phyloP scores from a whole-genome alignment of 2,113 vertebrate species.

The Manacus vitellinus region DNA sequence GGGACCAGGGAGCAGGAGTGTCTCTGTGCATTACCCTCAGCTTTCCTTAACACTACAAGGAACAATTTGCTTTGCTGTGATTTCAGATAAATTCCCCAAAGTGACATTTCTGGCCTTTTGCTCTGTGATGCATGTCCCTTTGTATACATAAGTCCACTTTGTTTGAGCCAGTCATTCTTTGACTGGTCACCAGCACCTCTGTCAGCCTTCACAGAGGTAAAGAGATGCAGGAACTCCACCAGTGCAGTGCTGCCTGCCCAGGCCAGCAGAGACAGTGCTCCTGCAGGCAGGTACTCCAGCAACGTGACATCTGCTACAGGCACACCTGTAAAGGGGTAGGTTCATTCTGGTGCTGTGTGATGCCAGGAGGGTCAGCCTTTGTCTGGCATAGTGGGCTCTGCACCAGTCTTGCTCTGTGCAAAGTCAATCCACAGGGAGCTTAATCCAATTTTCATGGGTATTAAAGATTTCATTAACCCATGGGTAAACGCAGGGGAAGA shows the following conservation, averaged over 20 bases:
- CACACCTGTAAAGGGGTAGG: background rate
- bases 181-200: background rate
- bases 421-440: background rate
- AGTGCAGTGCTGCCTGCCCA: fast-evolving
- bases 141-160: background rate
- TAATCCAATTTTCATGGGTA: background rate
- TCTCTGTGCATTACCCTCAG: too few species aligned
- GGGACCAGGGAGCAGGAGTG: background rate
- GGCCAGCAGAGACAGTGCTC: background rate
- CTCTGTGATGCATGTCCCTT: background rate
- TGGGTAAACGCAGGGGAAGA: background rate
- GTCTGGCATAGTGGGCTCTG: fast-evolving
- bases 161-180: background rate
- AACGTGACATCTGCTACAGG: fast-evolving
- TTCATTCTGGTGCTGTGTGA: fast-evolving
- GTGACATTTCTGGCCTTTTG: background rate
- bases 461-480: background rate
- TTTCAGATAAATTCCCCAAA: background rate
- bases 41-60: background rate
- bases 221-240: fast-evolving
- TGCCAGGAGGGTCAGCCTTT: fast-evolving
- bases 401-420: fast-evolving
- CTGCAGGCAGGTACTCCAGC: background rate
- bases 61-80: background rate
- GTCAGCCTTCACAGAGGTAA: background rate